Evolutionary conservation across 2,113 vertebrate species (phyloP).

Genomic region (Cheilinus undulatus): DNA sequence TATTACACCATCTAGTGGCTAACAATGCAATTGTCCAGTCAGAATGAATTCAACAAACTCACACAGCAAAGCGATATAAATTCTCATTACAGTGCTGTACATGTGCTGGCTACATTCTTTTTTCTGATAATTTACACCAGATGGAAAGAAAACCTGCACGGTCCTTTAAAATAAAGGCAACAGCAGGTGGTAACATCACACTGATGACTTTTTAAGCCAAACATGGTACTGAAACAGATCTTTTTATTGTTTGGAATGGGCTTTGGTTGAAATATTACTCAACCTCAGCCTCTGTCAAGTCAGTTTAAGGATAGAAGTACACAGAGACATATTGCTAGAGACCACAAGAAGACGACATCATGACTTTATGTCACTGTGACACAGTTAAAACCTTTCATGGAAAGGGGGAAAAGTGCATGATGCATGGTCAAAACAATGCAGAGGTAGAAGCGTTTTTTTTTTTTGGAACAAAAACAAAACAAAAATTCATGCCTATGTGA

Average conservation of each 20-base stretch:
- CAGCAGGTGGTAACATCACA: conserved; percentile 22
- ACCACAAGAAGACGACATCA: conserved; percentile 38
- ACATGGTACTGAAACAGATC: conserved; percentile 14
- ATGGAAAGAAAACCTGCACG: conserved; percentile 35
- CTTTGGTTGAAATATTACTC: neutral
- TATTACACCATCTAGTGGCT: conserved; percentile 20
- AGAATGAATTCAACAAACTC: conserved; percentile 32
- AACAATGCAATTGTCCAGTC: too few species aligned
- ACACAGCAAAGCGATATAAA: conserved; percentile 40
- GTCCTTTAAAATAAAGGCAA: neutral
- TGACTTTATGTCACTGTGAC: conserved; percentile 74
- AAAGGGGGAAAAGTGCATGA: conserved; percentile 66
- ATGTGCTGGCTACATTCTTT: conserved; percentile 39
- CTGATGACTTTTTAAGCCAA: conserved; percentile 7
- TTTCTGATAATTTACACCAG: conserved; percentile 26
- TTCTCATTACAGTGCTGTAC: conserved; percentile 54
- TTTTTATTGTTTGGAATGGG: neutral
- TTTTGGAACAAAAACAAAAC: conserved; percentile 12
- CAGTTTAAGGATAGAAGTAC: conserved; percentile 1
- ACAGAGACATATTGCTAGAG: conserved; percentile 44
- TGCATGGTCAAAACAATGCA: conserved; percentile 41
- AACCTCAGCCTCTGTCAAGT: neutral
- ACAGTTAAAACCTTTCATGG: conserved; percentile 73
- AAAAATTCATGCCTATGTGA: conserved; percentile 31
- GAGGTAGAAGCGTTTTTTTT: conserved; percentile 72